Evolutionary conservation across 2,888 invertebrate species (phyloP), one percentile per base, ranked within the genome.

Genomic region (Temnothorax rugatulus): DNA sequence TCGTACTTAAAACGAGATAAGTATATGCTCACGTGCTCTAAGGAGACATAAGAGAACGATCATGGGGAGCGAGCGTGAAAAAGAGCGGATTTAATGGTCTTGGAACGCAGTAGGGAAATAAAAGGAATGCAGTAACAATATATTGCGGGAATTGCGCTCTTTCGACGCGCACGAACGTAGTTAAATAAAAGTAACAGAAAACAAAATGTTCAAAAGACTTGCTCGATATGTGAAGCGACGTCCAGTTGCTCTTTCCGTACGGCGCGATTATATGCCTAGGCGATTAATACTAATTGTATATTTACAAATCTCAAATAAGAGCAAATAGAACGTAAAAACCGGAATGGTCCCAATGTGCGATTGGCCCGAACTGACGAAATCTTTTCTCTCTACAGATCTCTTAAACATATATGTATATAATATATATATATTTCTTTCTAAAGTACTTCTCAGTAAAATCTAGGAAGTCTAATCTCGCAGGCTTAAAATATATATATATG

Each of bases 241-340:
- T 79, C 21, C 47, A n/a, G 8, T 68, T 18, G 29, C 50, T 52
- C 69, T 69, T 4, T 52, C n/a, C 15, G n/a, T 13, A 29, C 29
- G 25, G 25, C 34, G 25, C 18, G 41, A 41, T 54, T 77, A 52
- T 50, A 64, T 52, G 41, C 18, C n/a, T 47, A 73, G 13, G 7
- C 73, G 34, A 71, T 71, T 73, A 79, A 81, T 81, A 81, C 34
- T 79, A 59, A 57, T 68, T 63, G 38, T 29, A 77, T 77, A 81
- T 81, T 73, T 81, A 81, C 73, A 81, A 81, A 81, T 81, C 73
- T 81, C 79, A 73, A 68, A 25, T 59, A 44, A 81, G 47, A 73
- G 21, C 59, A 44, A 29, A 34, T 57, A 79, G 66, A 68, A 68
- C n/a, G 13, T 44, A 38, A 50, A 29, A 47, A 59, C 34, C 41